Conservation (phyloP, 2,797 vertebrate genomes). For the Cottoperca gobio region DNA sequence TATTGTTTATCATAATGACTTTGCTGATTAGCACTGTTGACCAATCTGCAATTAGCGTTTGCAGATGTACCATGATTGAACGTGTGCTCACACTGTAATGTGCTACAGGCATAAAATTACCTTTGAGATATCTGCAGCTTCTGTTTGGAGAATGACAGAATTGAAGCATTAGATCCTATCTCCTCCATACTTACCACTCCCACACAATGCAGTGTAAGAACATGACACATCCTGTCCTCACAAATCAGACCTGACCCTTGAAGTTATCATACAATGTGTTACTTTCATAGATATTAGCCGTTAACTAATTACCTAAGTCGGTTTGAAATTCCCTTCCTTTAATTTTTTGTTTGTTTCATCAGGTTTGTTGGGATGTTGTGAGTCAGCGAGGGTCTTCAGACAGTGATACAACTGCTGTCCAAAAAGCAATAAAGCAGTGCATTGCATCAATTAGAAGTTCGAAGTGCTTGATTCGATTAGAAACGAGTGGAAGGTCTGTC, state of each 20-base stretch:
- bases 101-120: conserved; percentile 49
- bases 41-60: conserved; percentile 61
- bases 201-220: neutral
- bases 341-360: neutral
- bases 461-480: conserved; percentile 5
- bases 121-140: conserved; percentile 31
- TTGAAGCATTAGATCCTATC: conserved; percentile 20
- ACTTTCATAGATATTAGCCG: neutral
- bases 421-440: conserved; percentile 11
- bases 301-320: neutral
- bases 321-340: neutral
- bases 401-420: neutral
- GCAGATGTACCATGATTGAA: conserved; percentile 63
- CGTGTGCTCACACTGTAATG: conserved; percentile 30
- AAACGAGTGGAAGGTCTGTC: neutral
- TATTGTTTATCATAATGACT: conserved; percentile 65
- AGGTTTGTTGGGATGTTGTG: neutral
- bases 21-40: conserved; percentile 46
- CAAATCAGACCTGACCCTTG: neutral
- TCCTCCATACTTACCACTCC: neutral
- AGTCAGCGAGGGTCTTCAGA: neutral
- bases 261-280: neutral
- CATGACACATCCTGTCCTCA: neutral
- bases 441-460: conserved; percentile 1
- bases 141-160: conserved; percentile 18